A percentile compares a stretch with the other conserved stretches of the same genome.
Evolutionary conservation across 35 echinoderm and acorn worm species (phyloP).

Genomic region (Ptychodera flava): DNA sequence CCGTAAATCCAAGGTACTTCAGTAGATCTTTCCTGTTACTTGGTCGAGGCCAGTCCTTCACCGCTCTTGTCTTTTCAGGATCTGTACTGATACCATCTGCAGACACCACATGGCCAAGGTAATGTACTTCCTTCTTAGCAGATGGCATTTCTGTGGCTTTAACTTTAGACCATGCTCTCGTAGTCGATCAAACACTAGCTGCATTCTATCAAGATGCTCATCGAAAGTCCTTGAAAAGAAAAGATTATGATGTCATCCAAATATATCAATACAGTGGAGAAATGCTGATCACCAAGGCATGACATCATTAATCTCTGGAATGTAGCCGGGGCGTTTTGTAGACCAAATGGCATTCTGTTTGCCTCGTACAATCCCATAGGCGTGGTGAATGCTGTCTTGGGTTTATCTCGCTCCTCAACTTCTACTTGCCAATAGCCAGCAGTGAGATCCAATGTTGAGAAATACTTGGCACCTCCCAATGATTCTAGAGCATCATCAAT

Average conservation of each 20-base stretch:
- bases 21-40: conserved; percentile 41
- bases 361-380: conserved; percentile 69
- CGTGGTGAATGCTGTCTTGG: conserved; percentile 35
- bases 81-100: conserved; percentile 41
- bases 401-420: conserved; percentile 32
- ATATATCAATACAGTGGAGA: conserved; percentile 19
- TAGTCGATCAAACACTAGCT: conserved; percentile 23
- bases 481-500: conserved; percentile 40
- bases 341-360: conserved; percentile 62
- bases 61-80: conserved; percentile 45
- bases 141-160: conserved; percentile 45
- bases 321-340: conserved; percentile 59
- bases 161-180: conserved; percentile 53
- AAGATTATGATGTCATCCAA: conserved; percentile 41
- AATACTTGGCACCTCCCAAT: conserved; percentile 49
- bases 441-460: conserved; percentile 45
- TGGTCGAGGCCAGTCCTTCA: conserved; percentile 50
- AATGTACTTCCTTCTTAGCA: conserved; percentile 41
- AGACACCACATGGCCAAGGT: conserved; percentile 64
- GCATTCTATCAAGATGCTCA: conserved; percentile 29
- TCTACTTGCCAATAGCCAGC: conserved; percentile 56
- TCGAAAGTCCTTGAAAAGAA: conserved; percentile 26
- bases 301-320: conserved; percentile 60
- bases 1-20: conserved; percentile 53
- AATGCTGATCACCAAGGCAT: conserved; percentile 52